Conservation (phyloP, 1,140 invertebrate species). For the Trichonephila inaurata region DNA sequence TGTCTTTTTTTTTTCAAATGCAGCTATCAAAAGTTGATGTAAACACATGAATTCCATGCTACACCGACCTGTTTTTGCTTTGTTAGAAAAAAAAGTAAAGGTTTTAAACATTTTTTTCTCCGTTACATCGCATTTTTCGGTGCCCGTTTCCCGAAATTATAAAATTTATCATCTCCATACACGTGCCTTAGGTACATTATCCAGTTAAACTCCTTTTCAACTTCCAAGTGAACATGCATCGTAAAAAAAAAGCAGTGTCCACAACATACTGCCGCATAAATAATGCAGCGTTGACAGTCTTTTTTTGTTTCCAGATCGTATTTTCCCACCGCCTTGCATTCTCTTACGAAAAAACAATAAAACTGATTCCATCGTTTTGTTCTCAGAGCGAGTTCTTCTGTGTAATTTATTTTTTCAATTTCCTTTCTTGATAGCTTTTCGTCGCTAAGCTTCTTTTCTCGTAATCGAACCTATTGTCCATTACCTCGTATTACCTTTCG, state of each 20-base stretch:
- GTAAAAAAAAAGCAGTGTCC: background rate
- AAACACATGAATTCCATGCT: too few species aligned
- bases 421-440: background rate
- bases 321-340: background rate
- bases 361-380: constrained; percentile 2
- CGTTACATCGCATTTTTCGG: background rate
- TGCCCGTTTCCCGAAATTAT: background rate
- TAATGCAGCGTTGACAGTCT: constrained; percentile 7
- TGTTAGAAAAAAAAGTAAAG: background rate
- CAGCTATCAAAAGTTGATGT: too few species aligned
- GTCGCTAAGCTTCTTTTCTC: background rate
- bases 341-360: background rate
- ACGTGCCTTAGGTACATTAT: constrained; percentile 1
- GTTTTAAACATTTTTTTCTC: background rate
- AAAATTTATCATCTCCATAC: background rate
- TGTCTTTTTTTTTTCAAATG: too few species aligned
- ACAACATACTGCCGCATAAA: background rate
- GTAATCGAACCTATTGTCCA: background rate
- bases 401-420: constrained; percentile 31
- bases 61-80: too few species aligned
- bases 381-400: background rate
- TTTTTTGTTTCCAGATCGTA: background rate
- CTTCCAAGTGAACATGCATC: background rate
- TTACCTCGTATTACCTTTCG: background rate
- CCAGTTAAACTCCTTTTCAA: background rate